These are phyloP conservation scores for Oryzias curvinotus DNA, from an alignment of 2,113 vertebrate genomes.

Conservation along the genomic window DNA sequence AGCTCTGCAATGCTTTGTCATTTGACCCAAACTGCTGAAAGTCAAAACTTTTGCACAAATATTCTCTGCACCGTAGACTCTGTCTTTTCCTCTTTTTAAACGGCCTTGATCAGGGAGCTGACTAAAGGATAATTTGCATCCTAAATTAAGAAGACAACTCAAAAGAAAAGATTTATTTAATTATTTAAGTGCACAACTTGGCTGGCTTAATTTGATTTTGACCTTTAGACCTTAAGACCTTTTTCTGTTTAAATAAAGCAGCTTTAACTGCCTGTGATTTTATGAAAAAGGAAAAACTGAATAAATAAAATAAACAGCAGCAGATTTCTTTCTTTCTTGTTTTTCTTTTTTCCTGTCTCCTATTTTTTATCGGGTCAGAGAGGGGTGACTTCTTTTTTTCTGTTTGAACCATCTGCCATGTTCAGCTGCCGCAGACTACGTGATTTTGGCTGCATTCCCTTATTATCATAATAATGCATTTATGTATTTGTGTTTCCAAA, in stretches of 20 bases:
- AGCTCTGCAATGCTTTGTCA: neutral
- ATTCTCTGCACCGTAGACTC: constrained; percentile 34
- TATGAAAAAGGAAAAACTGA: constrained; percentile 1
- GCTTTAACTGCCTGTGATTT: constrained; percentile 52
- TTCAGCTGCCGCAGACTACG: constrained; percentile 36
- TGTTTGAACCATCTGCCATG: constrained; percentile 49
- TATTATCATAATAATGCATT: neutral
- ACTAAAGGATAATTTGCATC: too few relatives aligned
- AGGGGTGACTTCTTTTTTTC: constrained; percentile 42
- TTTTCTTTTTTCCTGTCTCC: constrained; percentile 3
- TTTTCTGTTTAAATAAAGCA: constrained; percentile 35
- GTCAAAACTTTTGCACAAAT: constrained; percentile 36
- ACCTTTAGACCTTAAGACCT: constrained; percentile 28
- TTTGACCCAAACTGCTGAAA: constrained; percentile 32
- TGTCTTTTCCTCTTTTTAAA: constrained; percentile 16
- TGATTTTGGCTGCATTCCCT: neutral
- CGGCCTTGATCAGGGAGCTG: neutral
- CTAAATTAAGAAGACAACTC: neutral
- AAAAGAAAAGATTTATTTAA: neutral
- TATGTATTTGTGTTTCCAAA: neutral
- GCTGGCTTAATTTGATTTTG: constrained; percentile 5
- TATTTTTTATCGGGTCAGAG: constrained; percentile 33
- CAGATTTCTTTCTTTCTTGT: constrained; percentile 2
- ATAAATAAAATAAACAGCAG: constrained; percentile 11
- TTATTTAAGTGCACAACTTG: too few relatives aligned